Percentiles rank a stretch among this genome's conserved stretches.
Conservation (phyloP, 2,113 vertebrate species). For the Pao palembangensis region DNA sequence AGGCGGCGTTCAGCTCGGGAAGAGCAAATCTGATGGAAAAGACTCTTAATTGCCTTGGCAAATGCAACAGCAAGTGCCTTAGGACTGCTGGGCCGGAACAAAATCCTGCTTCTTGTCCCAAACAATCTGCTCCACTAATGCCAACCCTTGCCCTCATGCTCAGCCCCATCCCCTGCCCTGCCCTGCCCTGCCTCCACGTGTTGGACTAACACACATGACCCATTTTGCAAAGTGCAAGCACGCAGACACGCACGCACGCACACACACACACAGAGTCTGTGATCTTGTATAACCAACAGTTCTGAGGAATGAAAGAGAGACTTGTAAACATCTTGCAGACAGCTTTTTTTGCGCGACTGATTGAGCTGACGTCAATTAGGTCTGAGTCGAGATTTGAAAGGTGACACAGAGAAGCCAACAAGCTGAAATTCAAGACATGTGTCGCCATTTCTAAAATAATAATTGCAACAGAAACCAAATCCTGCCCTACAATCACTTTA, state of each 20-base stretch:
- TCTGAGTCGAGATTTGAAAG: conserved; percentile 23
- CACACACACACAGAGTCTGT: conserved; percentile 4
- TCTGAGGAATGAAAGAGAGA: conserved; percentile 38
- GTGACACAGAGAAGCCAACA: conserved; percentile 36
- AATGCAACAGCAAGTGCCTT: conserved; percentile 36
- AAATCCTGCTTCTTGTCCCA: conserved; percentile 38
- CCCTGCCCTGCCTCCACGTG: too few species aligned
- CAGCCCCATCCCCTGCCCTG: conserved; percentile 40
- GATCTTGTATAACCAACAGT: conserved; percentile 43
- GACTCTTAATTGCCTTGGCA: conserved; percentile 37
- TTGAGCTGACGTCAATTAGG: conserved; percentile 44
- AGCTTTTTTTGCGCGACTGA: conserved; percentile 25
- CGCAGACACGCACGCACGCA: conserved; percentile 6
- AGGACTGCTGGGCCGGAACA: conserved; percentile 36
- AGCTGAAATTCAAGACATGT: neutral
- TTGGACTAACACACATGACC: conserved; percentile 60
- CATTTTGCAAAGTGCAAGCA: conserved; percentile 36
- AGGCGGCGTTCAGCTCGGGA: neutral
- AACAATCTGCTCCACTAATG: conserved; percentile 42
- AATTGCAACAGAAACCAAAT: too few species aligned
- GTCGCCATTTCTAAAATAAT: neutral
- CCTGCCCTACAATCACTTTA: too few species aligned
- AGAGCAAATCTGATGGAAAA: neutral
- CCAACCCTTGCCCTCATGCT: conserved; percentile 30
- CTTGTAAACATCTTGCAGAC: conserved; percentile 44